These are phyloP conservation scores for Lucifuga dentata DNA, from an alignment of 2,113 vertebrate genomes.

Conservation along the genomic window DNA sequence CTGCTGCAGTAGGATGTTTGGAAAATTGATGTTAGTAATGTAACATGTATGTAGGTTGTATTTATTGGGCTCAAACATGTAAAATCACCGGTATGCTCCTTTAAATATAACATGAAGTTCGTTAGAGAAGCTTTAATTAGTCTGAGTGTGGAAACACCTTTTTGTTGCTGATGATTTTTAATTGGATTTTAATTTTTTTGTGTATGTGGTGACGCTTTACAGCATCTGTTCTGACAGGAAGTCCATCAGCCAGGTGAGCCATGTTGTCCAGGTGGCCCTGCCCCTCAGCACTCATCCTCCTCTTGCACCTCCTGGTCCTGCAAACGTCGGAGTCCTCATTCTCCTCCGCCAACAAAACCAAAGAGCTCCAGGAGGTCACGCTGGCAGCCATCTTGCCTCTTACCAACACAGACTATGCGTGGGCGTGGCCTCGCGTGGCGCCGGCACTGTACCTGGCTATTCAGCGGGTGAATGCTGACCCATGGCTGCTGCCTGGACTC, in stretches of 20 bases:
- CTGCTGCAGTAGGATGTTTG: too few species aligned
- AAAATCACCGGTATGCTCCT: too few species aligned
- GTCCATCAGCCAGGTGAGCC: constrained; percentile 5
- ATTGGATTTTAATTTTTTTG: too few species aligned
- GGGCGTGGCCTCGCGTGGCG: constrained; percentile 92
- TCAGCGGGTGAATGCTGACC: constrained; percentile 78
- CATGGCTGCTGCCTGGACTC: constrained; percentile 79
- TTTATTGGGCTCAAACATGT: too few species aligned
- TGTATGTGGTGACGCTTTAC: too few species aligned
- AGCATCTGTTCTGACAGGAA: constrained; percentile 40
- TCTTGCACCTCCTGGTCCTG: constrained; percentile 18
- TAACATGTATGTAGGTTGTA: too few species aligned
- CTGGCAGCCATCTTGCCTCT: constrained; percentile 90
- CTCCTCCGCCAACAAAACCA: neutral
- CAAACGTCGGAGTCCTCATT: neutral
- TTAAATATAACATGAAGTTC: too few species aligned
- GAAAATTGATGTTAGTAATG: too few species aligned
- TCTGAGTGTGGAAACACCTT: too few species aligned
- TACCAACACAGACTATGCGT: constrained; percentile 89
- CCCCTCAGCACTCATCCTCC: neutral
- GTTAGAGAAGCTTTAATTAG: too few species aligned
- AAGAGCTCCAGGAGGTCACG: constrained; percentile 76
- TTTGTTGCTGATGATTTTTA: too few species aligned
- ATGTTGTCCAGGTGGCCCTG: constrained; percentile 21
- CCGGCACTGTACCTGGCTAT: constrained; percentile 86